Base-by-base conservation (phyloP, 2,113 vertebrate genomes). In the Neoarius graeffei region DNA sequence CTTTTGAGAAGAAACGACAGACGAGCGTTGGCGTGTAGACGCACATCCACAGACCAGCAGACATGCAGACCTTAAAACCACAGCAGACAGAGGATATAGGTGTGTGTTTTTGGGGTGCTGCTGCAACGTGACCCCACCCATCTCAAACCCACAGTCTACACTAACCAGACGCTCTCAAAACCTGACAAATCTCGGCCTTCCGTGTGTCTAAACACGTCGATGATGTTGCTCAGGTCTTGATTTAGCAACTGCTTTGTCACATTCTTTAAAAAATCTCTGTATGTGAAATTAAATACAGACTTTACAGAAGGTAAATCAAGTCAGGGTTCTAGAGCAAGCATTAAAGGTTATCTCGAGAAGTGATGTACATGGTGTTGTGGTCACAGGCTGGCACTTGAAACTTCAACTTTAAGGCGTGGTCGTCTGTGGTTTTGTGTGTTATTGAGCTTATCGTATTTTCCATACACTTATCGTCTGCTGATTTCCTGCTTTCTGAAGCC, bases 401-500 rank as follows among this genome's bases (percentile, higher is more conserved):
- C 69, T 11, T 56, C 1, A 50, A 60, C n/a, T 60, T 19, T 1
- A 23, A 42, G 76, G 85, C 15, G 62, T 81, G 85, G 60, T 86
- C 27, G 30, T 57, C 8, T 86, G 60, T 81, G 30, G 5, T 19
- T 85, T 62, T 20, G 35, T 42, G 27, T 54, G 23, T 48, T 42
- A 13, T 62, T 52, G 80, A 52, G 71, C 7, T 52, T 64, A 60
- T 23, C 42, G 4, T 11, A 81, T 87, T 84, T 80, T 73, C 42
- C 27, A 88, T 54, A 35, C 23, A 27, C 50, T 74, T 62, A 62
- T 1, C 57, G 52, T 64, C 87, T 86, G 66, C 71, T 60, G 50
- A 64, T 69, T 88, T 90, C 87, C 87, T 90, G 86, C 73, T n/a
- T 67, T 74, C 67, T 87, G 19, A 54, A 52, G 23, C 73, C 9